Conservation (phyloP, 2,113 vertebrate species). For the Meles meles region DNA sequence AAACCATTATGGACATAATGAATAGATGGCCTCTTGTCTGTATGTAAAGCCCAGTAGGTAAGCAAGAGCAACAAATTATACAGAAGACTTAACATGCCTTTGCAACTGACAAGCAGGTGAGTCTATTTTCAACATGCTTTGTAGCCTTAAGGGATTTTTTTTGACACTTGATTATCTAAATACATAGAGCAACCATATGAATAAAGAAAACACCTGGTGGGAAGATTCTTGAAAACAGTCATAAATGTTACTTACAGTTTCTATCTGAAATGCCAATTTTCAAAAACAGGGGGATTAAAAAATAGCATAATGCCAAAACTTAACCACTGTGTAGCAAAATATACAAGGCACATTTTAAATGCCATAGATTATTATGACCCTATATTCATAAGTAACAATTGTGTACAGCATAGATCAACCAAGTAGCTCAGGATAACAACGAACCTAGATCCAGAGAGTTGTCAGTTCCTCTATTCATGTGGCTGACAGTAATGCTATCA, state of each 20-base stretch:
- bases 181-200: neutral
- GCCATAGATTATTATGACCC: neutral
- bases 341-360: neutral
- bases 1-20: neutral
- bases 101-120: neutral
- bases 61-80: neutral
- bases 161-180: neutral
- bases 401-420: neutral
- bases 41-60: neutral
- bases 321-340: neutral
- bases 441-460: neutral
- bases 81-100: neutral
- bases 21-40: neutral
- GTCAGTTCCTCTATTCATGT: neutral
- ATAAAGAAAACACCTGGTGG: conserved; percentile 23
- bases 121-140: neutral
- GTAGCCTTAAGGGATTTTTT: neutral
- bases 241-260: neutral
- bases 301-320: neutral
- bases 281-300: neutral
- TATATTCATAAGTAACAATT: neutral
- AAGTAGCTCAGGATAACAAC: neutral
- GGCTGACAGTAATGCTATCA: neutral
- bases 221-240: neutral
- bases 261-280: conserved; percentile 15